phyloP scores from a whole-genome alignment of 2,113 vertebrate species.

The Hepsetus odoe region DNA sequence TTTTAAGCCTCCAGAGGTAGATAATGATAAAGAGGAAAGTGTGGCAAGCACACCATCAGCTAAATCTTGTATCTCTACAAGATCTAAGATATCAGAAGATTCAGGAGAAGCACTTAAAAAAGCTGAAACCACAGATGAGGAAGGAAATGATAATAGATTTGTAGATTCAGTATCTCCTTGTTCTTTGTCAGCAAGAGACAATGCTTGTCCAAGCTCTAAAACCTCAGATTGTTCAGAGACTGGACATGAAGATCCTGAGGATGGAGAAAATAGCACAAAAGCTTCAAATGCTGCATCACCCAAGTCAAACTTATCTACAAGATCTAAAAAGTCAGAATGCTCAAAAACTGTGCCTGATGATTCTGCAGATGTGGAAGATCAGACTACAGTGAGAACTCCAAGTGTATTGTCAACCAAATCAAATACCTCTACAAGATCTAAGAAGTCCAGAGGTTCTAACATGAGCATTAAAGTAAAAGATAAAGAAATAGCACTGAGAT shows the following conservation, averaged over 20 bases:
- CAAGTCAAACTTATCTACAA: slow-evolving; percentile 50
- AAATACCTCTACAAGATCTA: slow-evolving; percentile 29
- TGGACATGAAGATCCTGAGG: not conserved
- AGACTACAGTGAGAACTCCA: slow-evolving; percentile 43
- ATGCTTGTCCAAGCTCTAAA: slow-evolving; percentile 32
- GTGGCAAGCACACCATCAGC: slow-evolving; percentile 14
- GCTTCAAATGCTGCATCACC: slow-evolving; percentile 32
- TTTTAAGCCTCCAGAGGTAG: not conserved
- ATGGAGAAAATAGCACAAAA: slow-evolving; percentile 7
- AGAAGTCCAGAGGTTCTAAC: slow-evolving; percentile 22
- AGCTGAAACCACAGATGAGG: slow-evolving; percentile 37
- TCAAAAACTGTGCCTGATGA: slow-evolving; percentile 46
- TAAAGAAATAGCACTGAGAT: slow-evolving; percentile 11
- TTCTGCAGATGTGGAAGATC: slow-evolving; percentile 37
- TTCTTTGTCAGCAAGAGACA: slow-evolving; percentile 23
- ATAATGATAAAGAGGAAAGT: slow-evolving; percentile 14
- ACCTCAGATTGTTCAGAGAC: slow-evolving; percentile 48
- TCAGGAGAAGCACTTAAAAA: slow-evolving; percentile 47
- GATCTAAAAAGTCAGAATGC: slow-evolving; percentile 49
- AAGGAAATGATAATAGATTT: slow-evolving; percentile 31
- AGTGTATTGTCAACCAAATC: slow-evolving; percentile 61
- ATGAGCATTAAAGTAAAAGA: slow-evolving; percentile 19
- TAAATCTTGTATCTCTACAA: slow-evolving; percentile 40
- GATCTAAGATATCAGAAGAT: slow-evolving; percentile 1
- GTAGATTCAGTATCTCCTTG: not conserved